These are phyloP conservation scores for Austrofundulus limnaeus DNA, from an alignment of 2,113 vertebrate genomes.

Conservation along the genomic window DNA sequence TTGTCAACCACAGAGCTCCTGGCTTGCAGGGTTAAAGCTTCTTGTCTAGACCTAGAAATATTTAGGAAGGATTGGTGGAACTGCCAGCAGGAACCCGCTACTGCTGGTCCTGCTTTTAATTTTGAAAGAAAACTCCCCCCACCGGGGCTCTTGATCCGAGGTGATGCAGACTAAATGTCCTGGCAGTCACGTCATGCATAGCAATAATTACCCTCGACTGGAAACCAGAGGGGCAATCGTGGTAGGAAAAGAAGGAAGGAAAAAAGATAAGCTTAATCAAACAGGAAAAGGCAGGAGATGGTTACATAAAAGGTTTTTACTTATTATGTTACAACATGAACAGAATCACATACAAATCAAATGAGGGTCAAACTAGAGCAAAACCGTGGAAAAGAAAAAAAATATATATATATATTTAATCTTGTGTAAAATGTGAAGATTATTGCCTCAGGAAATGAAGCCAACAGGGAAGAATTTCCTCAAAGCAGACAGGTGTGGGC, in stretches of 20 bases:
- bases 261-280: not conserved
- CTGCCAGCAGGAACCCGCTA: not conserved
- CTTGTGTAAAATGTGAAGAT: no score
- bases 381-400: no score
- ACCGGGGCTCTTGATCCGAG: not conserved
- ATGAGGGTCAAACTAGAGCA: no score
- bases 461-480: no score
- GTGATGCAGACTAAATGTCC: not conserved
- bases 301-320: not conserved
- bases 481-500: no score
- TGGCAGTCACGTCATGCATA: not conserved
- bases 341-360: no score
- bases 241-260: not conserved
- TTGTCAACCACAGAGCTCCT: conserved; percentile 13
- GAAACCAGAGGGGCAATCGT: not conserved
- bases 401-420: no score
- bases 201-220: not conserved
- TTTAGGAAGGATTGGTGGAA: conserved; percentile 20
- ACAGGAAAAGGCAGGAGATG: not conserved
- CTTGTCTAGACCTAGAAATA: conserved; percentile 57
- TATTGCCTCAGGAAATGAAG: no score
- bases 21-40: conserved; percentile 3
- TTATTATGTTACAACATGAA: not conserved
- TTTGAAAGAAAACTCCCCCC: conserved; percentile 9
- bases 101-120: conserved; percentile 9